Base-by-base conservation (phyloP, 2,113 vertebrate species). In the Heteronetta atricapilla region DNA sequence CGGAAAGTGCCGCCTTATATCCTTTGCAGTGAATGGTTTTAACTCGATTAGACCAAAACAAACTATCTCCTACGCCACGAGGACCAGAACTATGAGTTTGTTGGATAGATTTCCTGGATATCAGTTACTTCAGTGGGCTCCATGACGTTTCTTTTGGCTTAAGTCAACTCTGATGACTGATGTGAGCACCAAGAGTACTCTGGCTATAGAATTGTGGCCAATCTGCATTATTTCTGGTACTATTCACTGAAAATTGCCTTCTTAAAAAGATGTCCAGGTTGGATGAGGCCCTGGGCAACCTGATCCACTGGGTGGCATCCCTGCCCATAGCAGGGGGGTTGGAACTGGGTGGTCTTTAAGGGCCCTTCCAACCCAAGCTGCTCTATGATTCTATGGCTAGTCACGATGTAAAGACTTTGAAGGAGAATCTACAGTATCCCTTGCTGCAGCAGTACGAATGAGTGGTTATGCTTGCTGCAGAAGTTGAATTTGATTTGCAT, bases 1-100 rank as follows among this genome's bases (percentile, higher is more conserved):
- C 99, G 1, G 99, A 99, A 95, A 99, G 99, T 42, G 99, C 99
- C 9, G 98, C 99, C 92, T 99, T 99, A 99, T 99, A 99, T 99
- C 99, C 99, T 99, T 98, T 79, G 59, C 33, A 52, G 62, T 9
- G 44, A 64, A 17, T 26, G 29, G 20, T 8, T 88, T 78, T 16
- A 17, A 29, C 53, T 58, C 11, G 23, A 80, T 8, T 12, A 3
- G 3, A 48, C 6, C 2, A 5, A 21, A 18, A 56, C 46, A 38
- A 59, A 21, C 44, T 36, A 5, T 36, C 55, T 69, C 14, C 2
- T 60, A 23, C n/a, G 22, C 46, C 89, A 2, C 13, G 21, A 25
- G 0, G 19, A 40, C 18, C 42, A 68, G 59, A 34, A 11, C 13
- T 6, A 12, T 44, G 46, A 8, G 20, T 26, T 28, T 42, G 0